Percentiles rank a stretch among this genome's conserved stretches.
Evolutionary conservation across 2,888 invertebrate genomes (phyloP).

Genomic region (Mimumesa dahlbomi): DNA sequence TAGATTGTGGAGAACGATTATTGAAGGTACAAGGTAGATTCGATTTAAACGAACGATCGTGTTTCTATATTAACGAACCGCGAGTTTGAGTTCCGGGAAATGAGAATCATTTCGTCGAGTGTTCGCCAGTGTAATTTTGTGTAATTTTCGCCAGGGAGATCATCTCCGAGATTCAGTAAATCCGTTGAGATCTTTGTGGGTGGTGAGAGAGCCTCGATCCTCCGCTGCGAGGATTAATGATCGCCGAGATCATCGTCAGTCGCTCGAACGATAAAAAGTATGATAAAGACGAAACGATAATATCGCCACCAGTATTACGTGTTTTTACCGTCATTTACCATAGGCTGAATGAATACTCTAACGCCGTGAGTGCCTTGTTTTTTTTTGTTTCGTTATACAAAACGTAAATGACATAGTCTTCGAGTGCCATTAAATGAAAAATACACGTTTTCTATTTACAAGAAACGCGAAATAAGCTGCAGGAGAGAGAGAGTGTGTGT

Average conservation of each 20-base stretch:
- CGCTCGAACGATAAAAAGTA: constrained; percentile 9
- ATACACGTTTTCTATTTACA: too few species aligned
- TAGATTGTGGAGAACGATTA: too few species aligned
- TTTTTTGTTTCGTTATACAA: constrained; percentile 1
- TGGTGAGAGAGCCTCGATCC: not conserved
- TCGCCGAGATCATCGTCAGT: not conserved
- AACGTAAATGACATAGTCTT: not conserved
- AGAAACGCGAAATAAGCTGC: too few species aligned
- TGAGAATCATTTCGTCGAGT: too few species aligned
- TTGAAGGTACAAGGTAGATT: too few species aligned
- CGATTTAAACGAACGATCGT: too few species aligned
- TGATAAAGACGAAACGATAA: not conserved
- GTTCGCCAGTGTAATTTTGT: too few species aligned
- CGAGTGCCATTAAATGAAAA: not conserved
- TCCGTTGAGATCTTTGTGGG: not conserved
- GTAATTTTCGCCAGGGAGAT: too few species aligned
- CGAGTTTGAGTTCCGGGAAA: too few species aligned
- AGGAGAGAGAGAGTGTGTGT: too few species aligned
- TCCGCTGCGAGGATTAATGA: not conserved
- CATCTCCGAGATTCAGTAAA: too few species aligned
- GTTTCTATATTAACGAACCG: too few species aligned
- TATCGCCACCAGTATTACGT: constrained; percentile 50
- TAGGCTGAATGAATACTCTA: constrained; percentile 9
- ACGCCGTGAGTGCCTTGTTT: constrained; percentile 34
- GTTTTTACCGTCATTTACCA: constrained; percentile 37